These are phyloP conservation scores for Apomyelois bistriatella DNA, from an alignment of 2,888 invertebrate species.

Conservation along the genomic window DNA sequence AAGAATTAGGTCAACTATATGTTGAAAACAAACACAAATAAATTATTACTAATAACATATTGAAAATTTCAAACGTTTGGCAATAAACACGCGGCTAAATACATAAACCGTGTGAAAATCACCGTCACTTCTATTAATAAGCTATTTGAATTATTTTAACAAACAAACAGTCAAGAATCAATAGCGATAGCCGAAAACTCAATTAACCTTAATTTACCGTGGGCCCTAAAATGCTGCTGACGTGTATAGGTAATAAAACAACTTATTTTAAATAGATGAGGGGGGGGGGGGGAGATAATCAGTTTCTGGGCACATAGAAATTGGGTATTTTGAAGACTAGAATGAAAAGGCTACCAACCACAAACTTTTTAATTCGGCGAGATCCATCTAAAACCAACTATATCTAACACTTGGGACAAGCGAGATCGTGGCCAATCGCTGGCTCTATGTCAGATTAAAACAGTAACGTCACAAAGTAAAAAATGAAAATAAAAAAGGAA, in stretches of 20 bases:
- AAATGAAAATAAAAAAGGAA: too few species aligned
- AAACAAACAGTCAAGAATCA: constrained; percentile 46
- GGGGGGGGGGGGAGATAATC: too few species aligned
- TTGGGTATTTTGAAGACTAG: too few species aligned
- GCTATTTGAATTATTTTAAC: constrained; percentile 32
- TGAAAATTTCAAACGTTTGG: neutral
- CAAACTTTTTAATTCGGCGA: too few species aligned
- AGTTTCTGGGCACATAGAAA: too few species aligned
- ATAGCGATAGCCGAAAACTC: constrained; percentile 45
- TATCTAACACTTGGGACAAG: too few species aligned
- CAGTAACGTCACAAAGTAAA: too few species aligned
- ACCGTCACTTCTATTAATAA: constrained; percentile 27
- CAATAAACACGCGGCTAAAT: constrained; percentile 1
- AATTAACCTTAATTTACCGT: constrained; percentile 60
- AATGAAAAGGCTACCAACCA: too few species aligned
- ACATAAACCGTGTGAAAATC: constrained; percentile 28
- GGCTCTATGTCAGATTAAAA: too few species aligned
- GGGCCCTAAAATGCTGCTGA: constrained; percentile 43
- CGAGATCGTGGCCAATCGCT: too few species aligned
- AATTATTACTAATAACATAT: neutral
- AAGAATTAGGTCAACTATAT: neutral
- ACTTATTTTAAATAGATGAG: neutral
- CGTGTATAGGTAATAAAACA: neutral
- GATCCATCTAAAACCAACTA: too few species aligned
- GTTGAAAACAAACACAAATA: neutral